Base-by-base conservation (phyloP, 2,888 invertebrate genomes). In the Nephrotoma flavescens region DNA sequence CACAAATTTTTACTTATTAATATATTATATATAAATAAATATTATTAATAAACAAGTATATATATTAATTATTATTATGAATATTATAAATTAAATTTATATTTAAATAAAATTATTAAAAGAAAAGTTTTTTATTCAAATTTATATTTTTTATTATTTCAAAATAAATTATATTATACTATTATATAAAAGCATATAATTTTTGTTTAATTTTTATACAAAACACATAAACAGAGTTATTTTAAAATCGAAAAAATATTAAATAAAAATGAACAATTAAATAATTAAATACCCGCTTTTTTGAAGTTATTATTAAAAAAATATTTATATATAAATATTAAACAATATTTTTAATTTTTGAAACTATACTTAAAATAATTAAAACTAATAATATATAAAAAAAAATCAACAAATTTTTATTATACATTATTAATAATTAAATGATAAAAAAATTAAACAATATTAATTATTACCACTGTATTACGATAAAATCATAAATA, bases 11-110 rank as follows among this genome's bases (percentile, higher is more conserved):
- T 87, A 86, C 87, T 87, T 83, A 87, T 85, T 71, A 86, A 85
- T 85, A 83, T 42, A 44, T 86, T 71, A 85, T 31, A 83, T 41
- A 86, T 42, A 57, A 86, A 85, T 52, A 86, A 52, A 86, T 41
- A 84, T 42, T 42, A 42, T 41, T 45, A 57, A 52, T 85, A 42
- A 86, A 31, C 52, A 90, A 89, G 88, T 87, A 87, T 89, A 90
- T 89, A 89, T 89, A 90, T 90, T 90, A 88, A 90, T 90, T 90
- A 91, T 90, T 90, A 90, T 90, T 90, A 90, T 90, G 90, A 91
- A 90, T 90, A 90, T 90, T 90, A 90, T 47, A 87, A 83, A 87
- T 87, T 90, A 89, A 89, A 90, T 89, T 90, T 89, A 89, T 89
- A 89, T 89, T 90, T 41, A 47, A 86, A 86, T 83, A 41, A 47